Conservation (phyloP, 1,140 invertebrate species). For the Globodera ellingtonae region DNA sequence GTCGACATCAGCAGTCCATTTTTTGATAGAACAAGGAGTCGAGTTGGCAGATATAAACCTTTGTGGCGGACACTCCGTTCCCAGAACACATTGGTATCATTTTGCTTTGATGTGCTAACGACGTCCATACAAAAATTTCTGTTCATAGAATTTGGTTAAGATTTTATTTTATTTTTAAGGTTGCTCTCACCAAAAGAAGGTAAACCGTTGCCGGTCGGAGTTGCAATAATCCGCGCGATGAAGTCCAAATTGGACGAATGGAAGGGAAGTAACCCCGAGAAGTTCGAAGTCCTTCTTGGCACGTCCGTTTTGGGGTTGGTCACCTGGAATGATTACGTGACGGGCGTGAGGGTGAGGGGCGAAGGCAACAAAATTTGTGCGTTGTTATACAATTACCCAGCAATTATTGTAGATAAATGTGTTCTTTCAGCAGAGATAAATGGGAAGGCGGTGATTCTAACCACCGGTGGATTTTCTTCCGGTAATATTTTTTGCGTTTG, state of each 20-base stretch:
- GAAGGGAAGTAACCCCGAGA: conserved; percentile 46
- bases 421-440: conserved; percentile 37
- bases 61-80: conserved; percentile 65
- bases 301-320: conserved; percentile 56
- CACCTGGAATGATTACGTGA: conserved; percentile 63
- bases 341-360: conserved; percentile 47
- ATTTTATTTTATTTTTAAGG: conserved; percentile 44
- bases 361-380: conserved; percentile 37
- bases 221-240: conserved; percentile 62
- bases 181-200: conserved; percentile 65
- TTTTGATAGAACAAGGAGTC: conserved; percentile 60
- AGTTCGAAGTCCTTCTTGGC: conserved; percentile 44
- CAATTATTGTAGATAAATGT: neutral
- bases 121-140: neutral
- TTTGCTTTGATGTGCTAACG: conserved; percentile 4
- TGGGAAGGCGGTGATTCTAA: conserved; percentile 63
- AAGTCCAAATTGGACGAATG: conserved; percentile 52
- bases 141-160: neutral
- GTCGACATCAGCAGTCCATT: conserved; percentile 58
- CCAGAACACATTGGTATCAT: conserved; percentile 63
- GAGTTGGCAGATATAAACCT: conserved; percentile 64
- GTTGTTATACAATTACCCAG: too few relatives aligned
- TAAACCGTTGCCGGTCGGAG: conserved; percentile 65
- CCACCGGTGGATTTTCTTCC: conserved; percentile 57
- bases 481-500: neutral